Evolutionary conservation across 2,113 vertebrate genomes (phyloP).

Genomic region (Tetrao urogallus): DNA sequence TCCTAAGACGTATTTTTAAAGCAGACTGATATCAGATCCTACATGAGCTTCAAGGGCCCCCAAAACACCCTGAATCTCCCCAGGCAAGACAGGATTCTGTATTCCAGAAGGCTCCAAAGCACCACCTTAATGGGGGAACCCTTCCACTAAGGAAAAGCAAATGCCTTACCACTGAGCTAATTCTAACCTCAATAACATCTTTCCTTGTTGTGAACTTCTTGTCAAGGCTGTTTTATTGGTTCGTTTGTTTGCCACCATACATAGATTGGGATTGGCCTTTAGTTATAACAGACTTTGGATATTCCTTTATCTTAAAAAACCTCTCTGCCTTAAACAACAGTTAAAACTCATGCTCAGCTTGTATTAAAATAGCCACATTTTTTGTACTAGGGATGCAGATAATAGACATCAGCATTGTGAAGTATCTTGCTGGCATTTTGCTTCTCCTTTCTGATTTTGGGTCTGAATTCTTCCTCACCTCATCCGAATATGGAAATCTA

Average conservation of each 20-base stretch:
- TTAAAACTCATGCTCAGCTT: not conserved
- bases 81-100: not conserved
- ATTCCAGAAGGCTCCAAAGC: not conserved
- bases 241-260: not conserved
- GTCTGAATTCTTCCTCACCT: not conserved
- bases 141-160: not conserved
- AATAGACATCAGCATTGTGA: not conserved
- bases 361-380: not conserved
- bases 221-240: not conserved
- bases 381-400: not conserved
- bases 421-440: not conserved
- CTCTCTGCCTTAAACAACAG: not conserved
- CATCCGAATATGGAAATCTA: accelerated
- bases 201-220: not conserved
- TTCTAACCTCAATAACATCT: not conserved
- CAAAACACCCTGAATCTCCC: not conserved
- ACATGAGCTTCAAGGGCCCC: not conserved
- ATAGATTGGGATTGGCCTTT: not conserved
- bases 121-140: not conserved
- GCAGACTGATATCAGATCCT: not conserved
- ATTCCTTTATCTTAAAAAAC: not conserved
- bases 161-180: not conserved
- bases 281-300: not conserved
- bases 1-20: not conserved
- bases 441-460: accelerated